phyloP scores from a whole-genome alignment of 2,888 invertebrate genomes.

The Lasioglossum malachurum region DNA sequence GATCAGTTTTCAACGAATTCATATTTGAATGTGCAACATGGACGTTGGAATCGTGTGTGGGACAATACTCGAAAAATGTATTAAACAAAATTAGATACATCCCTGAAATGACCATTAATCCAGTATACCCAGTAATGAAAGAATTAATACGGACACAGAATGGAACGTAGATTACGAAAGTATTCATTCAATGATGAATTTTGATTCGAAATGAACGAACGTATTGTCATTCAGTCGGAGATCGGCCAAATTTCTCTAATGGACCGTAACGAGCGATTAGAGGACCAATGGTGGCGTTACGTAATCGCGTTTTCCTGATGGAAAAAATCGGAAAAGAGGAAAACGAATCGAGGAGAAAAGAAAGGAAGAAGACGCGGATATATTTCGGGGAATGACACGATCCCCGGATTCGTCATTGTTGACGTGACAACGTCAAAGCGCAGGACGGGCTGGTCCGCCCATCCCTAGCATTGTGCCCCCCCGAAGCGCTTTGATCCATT shows the following conservation, averaged over 20 bases:
- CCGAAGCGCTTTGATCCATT: conserved; percentile 61
- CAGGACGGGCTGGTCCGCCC: conserved; percentile 73
- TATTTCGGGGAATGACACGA: conserved; percentile 61
- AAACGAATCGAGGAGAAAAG: neutral
- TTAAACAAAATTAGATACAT: neutral
- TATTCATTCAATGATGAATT: neutral
- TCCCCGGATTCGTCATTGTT: conserved; percentile 53
- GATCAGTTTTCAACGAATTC: neutral
- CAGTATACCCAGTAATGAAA: neutral
- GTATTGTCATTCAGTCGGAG: neutral
- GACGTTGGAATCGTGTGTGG: neutral
- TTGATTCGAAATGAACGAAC: neutral
- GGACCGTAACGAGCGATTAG: neutral
- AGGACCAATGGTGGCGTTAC: neutral
- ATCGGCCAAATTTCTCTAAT: conserved; percentile 2
- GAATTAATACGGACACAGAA: neutral
- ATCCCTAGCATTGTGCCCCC: conserved; percentile 78
- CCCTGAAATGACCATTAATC: neutral
- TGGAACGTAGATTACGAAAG: neutral
- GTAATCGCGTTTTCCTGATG: neutral
- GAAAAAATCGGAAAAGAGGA: neutral
- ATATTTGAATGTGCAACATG: neutral
- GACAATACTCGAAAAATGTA: no score
- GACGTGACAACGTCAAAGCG: conserved; percentile 47
- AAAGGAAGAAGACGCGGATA: conserved; percentile 18